Base-by-base conservation (phyloP, 2,888 invertebrate species). In the Bugula neritina region DNA sequence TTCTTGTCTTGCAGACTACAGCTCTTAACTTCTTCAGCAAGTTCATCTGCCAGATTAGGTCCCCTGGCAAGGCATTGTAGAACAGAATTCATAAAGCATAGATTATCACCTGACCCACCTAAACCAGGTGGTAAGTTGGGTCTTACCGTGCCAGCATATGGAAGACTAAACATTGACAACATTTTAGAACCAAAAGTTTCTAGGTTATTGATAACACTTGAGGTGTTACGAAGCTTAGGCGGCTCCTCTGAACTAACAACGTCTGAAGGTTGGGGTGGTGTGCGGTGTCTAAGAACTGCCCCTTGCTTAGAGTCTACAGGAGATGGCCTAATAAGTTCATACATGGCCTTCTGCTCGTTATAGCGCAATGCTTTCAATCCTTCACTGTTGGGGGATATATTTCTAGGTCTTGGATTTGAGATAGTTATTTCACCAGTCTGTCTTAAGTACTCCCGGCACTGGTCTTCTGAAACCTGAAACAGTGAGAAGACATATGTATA, bases 81-180 rank as follows among this genome's bases (percentile, higher is more conserved):
- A n/a, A 81, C 77, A 54, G 80, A 76, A 74, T 82, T 83, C 75
- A 82, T 77, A 73, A 82, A 83, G 73, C 83, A 83, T 70, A 81
- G 71, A 72, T 82, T 81, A 70, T 79, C 79, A 5, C 81, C 80
- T 71, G 78, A 78, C 74, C 82, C 82, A 69, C 75, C 74, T 43
- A 82, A 73, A 1, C 82, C 82, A 1, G 75, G 74, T 1, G 75
- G 75, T 1, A 54, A 17, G 0, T 63, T 29, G 0, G 58, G 23
- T 54, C 27, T 63, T 29, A 31, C 31, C 10, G n/a, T 5, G 3
- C 5, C n/a, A 5, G 63, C 63, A 17, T 21, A 13, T 25, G 55
- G 5, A 17, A 23, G 5, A 5, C 55, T n/a, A n/a, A 70, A 29
- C 23, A 13, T 13, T 2, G 43, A 35, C 70, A n/a, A 54, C 2